phyloP scores from a whole-genome alignment of 2,888 invertebrate species.

The Lasius platythorax region DNA sequence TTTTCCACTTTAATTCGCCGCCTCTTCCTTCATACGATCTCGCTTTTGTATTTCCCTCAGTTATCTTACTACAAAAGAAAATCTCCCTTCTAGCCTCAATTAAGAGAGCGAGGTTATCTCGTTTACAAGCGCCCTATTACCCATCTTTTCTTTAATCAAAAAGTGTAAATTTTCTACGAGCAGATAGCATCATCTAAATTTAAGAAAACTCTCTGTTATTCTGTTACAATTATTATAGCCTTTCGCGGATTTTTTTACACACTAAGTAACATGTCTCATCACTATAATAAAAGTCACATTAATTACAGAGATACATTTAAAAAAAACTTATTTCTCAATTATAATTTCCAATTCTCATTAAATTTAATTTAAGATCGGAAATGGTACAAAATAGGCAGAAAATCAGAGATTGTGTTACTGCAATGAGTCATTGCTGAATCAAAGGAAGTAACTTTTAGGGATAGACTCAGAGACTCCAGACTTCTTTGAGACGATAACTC shows the following conservation, averaged over 20 bases:
- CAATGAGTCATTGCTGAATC: constrained; percentile 44
- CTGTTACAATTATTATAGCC: background rate
- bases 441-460: constrained; percentile 38
- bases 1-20: background rate
- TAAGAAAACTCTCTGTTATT: background rate
- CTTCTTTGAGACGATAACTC: constrained; percentile 74
- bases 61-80: constrained; percentile 20
- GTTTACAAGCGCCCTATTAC: constrained; percentile 28
- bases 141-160: constrained; percentile 28
- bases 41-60: constrained; percentile 14
- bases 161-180: background rate
- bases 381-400: background rate
- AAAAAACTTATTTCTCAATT: background rate
- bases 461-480: constrained; percentile 73
- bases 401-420: constrained; percentile 1
- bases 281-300: background rate
- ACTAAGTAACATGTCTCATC: background rate
- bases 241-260: background rate
- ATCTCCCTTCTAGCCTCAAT: constrained; percentile 24
- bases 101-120: constrained; percentile 27
- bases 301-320: background rate
- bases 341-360: background rate
- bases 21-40: constrained; percentile 4
- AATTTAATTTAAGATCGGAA: background rate
- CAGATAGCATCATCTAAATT: constrained; percentile 4